Evolutionary conservation across 2,888 invertebrate species (phyloP), one percentile per base, ranked within the genome.

Genomic region (Cryptops parisi): DNA sequence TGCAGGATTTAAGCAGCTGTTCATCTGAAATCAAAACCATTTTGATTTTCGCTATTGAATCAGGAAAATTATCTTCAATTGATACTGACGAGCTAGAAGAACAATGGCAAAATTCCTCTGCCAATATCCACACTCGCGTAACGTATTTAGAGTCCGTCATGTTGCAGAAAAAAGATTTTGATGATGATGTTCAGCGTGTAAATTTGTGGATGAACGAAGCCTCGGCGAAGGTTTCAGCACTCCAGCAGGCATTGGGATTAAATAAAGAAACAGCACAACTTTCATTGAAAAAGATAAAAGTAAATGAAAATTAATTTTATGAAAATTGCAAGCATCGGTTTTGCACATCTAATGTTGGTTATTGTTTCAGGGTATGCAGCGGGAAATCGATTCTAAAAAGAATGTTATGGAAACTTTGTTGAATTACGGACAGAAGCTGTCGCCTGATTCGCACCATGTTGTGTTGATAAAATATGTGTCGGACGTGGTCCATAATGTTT

Each of bases 241-340:
- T 46, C 5, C 46, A 46, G 6, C 5, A 6, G 4, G 21, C 46
- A 15, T 23, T 46, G 5, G 46, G 46, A 21, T 19, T 46, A 21
- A 46, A 46, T 23, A 46, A 46, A 46, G 46, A 46, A 46, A 24
- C 46, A 21, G 46, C 46, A 15, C 22, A 46, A 17, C 46, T 46
- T 22, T 9, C 46, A 12, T 22, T 46, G 9, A 46, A 46, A 46
- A 24, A 46, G 6, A 9, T 4, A 9, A 19, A 46, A 24, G 46
- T 46, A 21, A 46, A n/a, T n/a, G n/a, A n/a, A n/a, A n/a, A n/a
- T n/a, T n/a, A n/a, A n/a, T n/a, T n/a, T n/a, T n/a, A n/a, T n/a
- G n/a, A n/a, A n/a, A n/a, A n/a, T n/a, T n/a, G n/a, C n/a, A n/a
- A n/a, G n/a, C n/a, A n/a, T n/a, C n/a, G n/a, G n/a, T n/a, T n/a